A percentile compares a stretch with the other conserved stretches of the same genome.
Conservation (phyloP, 2,113 vertebrate genomes). For the Callocephalon fimbriatum region DNA sequence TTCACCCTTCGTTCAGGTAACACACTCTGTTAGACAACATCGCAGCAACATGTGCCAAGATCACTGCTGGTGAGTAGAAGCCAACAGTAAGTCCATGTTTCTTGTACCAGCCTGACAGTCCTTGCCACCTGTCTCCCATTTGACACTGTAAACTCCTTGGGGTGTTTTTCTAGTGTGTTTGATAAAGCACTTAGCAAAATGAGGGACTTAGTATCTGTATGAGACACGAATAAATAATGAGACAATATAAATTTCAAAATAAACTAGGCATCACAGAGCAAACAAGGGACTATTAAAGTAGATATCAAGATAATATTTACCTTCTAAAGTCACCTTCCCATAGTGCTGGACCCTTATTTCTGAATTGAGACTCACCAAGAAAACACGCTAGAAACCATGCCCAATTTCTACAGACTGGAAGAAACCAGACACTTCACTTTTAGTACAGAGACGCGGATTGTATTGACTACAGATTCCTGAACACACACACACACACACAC, state of each 20-base stretch:
- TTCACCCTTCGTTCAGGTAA: neutral
- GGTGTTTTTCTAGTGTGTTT: neutral
- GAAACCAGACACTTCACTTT: neutral
- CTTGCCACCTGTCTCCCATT: slow-evolving; percentile 22
- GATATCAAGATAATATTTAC: neutral
- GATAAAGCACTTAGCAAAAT: neutral
- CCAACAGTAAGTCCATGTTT: neutral
- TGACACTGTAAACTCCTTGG: slow-evolving; percentile 20
- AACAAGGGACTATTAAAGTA: neutral
- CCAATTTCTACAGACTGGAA: neutral
- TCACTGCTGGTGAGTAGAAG: neutral
- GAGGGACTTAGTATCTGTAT: neutral
- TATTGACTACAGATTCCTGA: neutral
- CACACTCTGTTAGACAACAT: neutral
- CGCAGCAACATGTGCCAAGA: neutral
- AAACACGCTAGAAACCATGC: neutral
- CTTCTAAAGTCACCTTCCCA: neutral
- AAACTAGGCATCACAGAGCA: neutral
- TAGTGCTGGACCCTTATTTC: neutral
- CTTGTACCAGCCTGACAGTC: neutral
- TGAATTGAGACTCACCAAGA: neutral
- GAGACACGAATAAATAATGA: neutral
- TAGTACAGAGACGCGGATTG: neutral
- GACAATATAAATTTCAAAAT: neutral
- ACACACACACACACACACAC: neutral